A percentile compares a stretch with the other conserved stretches of the same genome.
Conservation (phyloP, 2,113 vertebrate genomes). For the Peromyscus maniculatus region DNA sequence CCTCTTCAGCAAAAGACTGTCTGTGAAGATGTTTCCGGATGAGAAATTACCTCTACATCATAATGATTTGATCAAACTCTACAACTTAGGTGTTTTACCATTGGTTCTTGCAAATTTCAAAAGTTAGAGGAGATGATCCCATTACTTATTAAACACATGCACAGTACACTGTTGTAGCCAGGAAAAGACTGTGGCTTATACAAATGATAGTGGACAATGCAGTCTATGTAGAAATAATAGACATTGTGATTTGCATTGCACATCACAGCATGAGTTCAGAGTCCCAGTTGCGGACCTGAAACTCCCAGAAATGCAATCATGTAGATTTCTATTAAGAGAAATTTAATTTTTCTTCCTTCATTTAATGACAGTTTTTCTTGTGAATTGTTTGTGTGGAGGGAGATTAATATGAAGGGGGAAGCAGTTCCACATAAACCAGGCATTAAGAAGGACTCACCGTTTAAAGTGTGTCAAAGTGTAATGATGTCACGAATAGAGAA, state of each 20-base stretch:
- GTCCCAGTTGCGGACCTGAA: slow-evolving; percentile 71
- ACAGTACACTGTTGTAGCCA: not conserved
- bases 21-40: slow-evolving; percentile 49
- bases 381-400: slow-evolving; percentile 76
- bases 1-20: slow-evolving; percentile 56
- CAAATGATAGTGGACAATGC: slow-evolving; percentile 48
- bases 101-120: slow-evolving; percentile 58
- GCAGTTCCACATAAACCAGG: slow-evolving; percentile 48
- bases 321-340: slow-evolving; percentile 54
- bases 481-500: slow-evolving; percentile 80
- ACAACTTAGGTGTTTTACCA: slow-evolving; percentile 40
- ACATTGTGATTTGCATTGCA: not conserved
- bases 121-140: slow-evolving; percentile 64
- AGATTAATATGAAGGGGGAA: slow-evolving; percentile 61
- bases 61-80: slow-evolving; percentile 79
- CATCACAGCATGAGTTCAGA: slow-evolving; percentile 71
- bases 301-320: slow-evolving; percentile 65
- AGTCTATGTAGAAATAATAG: slow-evolving; percentile 13
- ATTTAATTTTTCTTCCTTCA: slow-evolving; percentile 62
- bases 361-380: slow-evolving; percentile 74
- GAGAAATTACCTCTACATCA: slow-evolving; percentile 42
- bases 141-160: not conserved
- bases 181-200: slow-evolving; percentile 38
- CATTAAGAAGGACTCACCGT: slow-evolving; percentile 76
- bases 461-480: slow-evolving; percentile 74